phyloP scores from a whole-genome alignment of 2,888 invertebrate species.

The Eristalinus sepulchralis region DNA sequence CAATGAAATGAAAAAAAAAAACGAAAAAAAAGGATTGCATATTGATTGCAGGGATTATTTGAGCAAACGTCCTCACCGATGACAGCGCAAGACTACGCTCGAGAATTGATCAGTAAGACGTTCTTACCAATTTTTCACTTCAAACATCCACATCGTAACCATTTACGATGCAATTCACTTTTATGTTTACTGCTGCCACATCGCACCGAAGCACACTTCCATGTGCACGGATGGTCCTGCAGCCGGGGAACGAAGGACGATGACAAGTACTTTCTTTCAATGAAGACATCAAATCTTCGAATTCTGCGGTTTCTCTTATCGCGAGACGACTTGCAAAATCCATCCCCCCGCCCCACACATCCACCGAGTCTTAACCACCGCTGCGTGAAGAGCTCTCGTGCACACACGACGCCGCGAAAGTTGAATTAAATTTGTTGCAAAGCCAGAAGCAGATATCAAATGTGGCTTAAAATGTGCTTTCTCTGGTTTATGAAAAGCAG shows the following conservation, averaged over 20 bases:
- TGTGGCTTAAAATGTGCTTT: background rate
- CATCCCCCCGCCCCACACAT: background rate
- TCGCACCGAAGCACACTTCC: slow-evolving; percentile 13
- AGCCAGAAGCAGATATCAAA: background rate
- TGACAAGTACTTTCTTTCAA: background rate
- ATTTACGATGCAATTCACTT: slow-evolving; percentile 62
- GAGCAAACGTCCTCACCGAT: background rate
- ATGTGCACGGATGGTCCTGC: background rate
- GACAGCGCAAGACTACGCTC: background rate
- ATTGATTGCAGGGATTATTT: background rate
- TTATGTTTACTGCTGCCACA: slow-evolving; percentile 48
- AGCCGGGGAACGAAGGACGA: background rate
- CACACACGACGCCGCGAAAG: background rate
- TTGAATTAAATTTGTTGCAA: background rate
- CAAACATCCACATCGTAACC: slow-evolving; percentile 44
- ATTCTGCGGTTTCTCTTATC: slow-evolving; percentile 30
- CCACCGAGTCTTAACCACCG: background rate
- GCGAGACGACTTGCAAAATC: slow-evolving; percentile 8
- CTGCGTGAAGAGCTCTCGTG: background rate
- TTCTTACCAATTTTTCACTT: slow-evolving; percentile 50
- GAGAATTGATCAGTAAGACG: slow-evolving; percentile 12
- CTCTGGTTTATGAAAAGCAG: background rate
- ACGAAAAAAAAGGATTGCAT: background rate
- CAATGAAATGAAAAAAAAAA: background rate
- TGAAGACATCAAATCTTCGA: slow-evolving; percentile 32